Conservation (phyloP, 2,113 vertebrate species). For the Ondatra zibethicus region DNA sequence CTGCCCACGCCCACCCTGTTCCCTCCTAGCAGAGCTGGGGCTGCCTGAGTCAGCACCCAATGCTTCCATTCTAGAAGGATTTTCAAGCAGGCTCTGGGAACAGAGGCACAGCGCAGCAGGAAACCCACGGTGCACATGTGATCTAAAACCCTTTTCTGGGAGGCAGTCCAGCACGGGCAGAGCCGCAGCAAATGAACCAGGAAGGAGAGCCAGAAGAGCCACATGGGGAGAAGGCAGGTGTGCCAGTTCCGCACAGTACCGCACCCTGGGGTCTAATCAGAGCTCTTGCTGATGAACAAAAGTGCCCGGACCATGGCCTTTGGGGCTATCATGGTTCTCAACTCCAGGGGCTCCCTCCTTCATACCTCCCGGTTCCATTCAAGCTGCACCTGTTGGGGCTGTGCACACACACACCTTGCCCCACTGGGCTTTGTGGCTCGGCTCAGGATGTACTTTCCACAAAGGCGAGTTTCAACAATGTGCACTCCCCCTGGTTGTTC, state of each 20-base stretch:
- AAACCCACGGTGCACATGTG: not conserved
- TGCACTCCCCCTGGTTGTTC: not conserved
- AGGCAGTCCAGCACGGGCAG: no score
- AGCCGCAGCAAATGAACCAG: not conserved
- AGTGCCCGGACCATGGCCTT: not conserved
- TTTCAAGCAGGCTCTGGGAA: not conserved
- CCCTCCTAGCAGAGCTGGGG: not conserved
- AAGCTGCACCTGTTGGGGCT: not conserved
- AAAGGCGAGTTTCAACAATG: not conserved
- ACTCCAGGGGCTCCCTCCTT: not conserved
- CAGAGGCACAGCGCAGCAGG: not conserved
- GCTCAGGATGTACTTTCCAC: not conserved
- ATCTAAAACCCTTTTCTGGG: not conserved
- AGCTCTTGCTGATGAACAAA: not conserved
- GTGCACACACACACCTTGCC: not conserved
- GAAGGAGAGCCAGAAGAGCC: not conserved
- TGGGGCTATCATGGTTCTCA: not conserved
- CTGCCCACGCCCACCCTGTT: not conserved
- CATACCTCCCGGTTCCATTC: not conserved
- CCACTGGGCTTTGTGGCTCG: not conserved
- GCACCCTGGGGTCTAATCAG: not conserved
- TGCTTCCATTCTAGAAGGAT: not conserved
- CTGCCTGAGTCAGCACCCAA: not conserved
- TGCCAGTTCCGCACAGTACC: not conserved
- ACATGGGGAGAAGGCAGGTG: not conserved